These are phyloP conservation scores for Zelleria hepariella DNA, from an alignment of 2,888 invertebrate genomes.

Conservation along the genomic window DNA sequence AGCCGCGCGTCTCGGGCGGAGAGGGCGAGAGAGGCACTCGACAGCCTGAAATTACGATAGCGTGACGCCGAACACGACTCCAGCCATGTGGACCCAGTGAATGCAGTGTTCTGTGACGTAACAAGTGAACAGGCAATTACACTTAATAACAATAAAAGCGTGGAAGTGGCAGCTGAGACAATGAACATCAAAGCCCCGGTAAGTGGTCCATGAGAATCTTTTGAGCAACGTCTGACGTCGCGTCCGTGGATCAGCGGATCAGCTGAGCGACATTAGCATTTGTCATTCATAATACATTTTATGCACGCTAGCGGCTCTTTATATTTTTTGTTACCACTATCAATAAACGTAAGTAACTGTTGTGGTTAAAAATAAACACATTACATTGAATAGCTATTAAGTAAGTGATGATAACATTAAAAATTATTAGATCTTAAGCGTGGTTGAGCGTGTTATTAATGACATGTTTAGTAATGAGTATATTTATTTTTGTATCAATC, in stretches of 20 bases:
- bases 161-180: constrained; percentile 41
- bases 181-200: constrained; percentile 66
- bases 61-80: constrained; percentile 22
- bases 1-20: constrained; percentile 61
- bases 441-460: too few species aligned
- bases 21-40: constrained; percentile 66
- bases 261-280: constrained; percentile 9
- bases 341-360: background rate
- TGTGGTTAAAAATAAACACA: too few species aligned
- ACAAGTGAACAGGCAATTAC: constrained; percentile 44
- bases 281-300: background rate
- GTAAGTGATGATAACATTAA: too few species aligned
- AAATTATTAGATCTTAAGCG: too few species aligned
- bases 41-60: constrained; percentile 35
- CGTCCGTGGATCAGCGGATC: constrained; percentile 11
- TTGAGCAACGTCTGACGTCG: too few species aligned
- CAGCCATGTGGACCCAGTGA: constrained; percentile 65
- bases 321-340: too few species aligned
- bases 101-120: constrained; percentile 67
- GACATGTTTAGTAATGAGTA: background rate
- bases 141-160: constrained; percentile 30
- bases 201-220: constrained; percentile 34
- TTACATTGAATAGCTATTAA: too few species aligned
- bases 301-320: background rate
- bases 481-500: background rate